A percentile compares a stretch with the other conserved stretches of the same genome.
These are phyloP conservation scores for Danio choprae DNA, from an alignment of 2,797 vertebrate genomes.

Conservation along the genomic window DNA sequence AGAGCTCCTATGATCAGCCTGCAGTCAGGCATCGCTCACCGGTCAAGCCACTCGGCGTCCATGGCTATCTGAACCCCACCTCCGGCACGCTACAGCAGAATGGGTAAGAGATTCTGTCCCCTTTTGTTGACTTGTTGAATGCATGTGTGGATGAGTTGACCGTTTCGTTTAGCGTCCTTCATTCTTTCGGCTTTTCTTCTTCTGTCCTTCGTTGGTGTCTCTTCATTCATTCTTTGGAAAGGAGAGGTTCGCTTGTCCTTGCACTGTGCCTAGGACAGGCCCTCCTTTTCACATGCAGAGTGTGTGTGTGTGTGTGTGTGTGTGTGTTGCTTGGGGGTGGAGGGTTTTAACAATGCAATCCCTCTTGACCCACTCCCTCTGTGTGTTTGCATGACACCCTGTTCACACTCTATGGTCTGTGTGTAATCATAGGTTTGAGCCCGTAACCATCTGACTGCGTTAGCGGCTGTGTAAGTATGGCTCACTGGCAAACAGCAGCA, in stretches of 20 bases:
- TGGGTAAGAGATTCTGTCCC: constrained; percentile 79
- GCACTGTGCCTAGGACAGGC: constrained; percentile 76
- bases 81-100: constrained; percentile 83
- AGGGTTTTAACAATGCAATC: constrained; percentile 81
- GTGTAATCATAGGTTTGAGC: constrained; percentile 71
- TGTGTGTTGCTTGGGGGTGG: constrained; percentile 35
- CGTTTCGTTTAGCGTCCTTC: constrained; percentile 54
- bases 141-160: constrained; percentile 59
- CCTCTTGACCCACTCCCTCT: constrained; percentile 69
- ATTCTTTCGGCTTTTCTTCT: constrained; percentile 49
- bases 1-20: constrained; percentile 82
- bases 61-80: constrained; percentile 84
- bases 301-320: constrained; percentile 45
- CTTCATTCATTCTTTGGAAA: constrained; percentile 53
- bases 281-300: constrained; percentile 82
- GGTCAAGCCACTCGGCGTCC: constrained; percentile 75
- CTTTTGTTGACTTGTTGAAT: constrained; percentile 82
- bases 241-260: constrained; percentile 71
- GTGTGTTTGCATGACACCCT: constrained; percentile 81
- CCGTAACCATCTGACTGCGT: constrained; percentile 74
- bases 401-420: constrained; percentile 72
- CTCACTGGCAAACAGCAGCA: constrained; percentile 81
- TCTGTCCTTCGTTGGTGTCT: constrained; percentile 20
- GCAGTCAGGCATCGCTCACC: constrained; percentile 78
- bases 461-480: constrained; percentile 75